Evolutionary conservation across 2,113 vertebrate genomes (phyloP), one percentile per base, ranked within the genome.

Genomic region (Podarcis muralis): DNA sequence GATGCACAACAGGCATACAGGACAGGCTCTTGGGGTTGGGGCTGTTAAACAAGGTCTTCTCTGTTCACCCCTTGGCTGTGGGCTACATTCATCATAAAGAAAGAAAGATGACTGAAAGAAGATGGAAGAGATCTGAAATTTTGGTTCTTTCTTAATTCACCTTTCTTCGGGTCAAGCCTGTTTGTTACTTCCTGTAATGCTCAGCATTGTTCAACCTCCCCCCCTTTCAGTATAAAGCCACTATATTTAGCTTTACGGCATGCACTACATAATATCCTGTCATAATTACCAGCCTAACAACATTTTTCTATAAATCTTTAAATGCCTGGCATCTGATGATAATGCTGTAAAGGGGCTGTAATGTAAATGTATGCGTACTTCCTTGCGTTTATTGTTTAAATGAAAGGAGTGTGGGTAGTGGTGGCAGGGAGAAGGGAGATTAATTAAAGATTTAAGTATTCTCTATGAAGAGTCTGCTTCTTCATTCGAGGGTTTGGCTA

Each of bases 361-460:
- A 90, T 90, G 81, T 90, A 93, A 95, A 94, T 92, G 88, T 90
- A 89, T 90, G 88, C 4, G 59, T 35, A 78, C 65, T 69, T 87
- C 62, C 82, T 91, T 93, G 90, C 88, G 93, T 92, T 92, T 92
- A 93, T 92, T 96, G 87, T 93, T 93, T 91, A 93, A 95, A 91
- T 90, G 84, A 95, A 85, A 76, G 92, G 93, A 68, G 88, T n/a
- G 65, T 57, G 77, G 88, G 90, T 78, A 23, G 48, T 32, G 32
- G 48, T 11, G 35, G 37, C 23, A 35, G 57, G 8, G 43, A 7
- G 32, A 18, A 88, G 86, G 88, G 91, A 93, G 90, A 90, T 93
- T 94, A 92, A 94, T 95, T 91, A 94, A 95, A 90, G 88, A 88
- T 94, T 92, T 90, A 95, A 93, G 89, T 89, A 87, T 92, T 92